These are phyloP conservation scores for Phanerotoma sp. DNA, from an alignment of 2,888 invertebrate genomes.

Conservation along the genomic window DNA sequence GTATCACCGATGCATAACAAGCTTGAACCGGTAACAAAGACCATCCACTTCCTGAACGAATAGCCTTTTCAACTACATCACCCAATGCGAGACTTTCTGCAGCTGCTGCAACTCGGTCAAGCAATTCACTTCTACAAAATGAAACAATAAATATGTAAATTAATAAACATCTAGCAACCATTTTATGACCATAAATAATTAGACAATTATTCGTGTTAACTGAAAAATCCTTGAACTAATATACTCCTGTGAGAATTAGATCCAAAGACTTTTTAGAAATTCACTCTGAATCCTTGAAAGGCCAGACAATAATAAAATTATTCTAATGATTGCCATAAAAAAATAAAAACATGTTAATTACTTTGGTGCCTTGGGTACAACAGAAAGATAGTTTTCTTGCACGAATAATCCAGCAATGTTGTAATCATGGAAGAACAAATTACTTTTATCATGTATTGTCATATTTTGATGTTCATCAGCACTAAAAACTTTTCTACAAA, in stretches of 20 bases:
- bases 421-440: slow-evolving; percentile 97
- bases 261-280: too few relatives aligned
- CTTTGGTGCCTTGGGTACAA: slow-evolving; percentile 74
- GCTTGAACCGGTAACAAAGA: slow-evolving; percentile 83
- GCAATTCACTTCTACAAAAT: slow-evolving; percentile 64
- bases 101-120: slow-evolving; percentile 73
- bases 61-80: slow-evolving; percentile 80
- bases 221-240: too few relatives aligned
- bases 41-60: slow-evolving; percentile 84
- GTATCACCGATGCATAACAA: slow-evolving; percentile 87
- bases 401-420: slow-evolving; percentile 95
- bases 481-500: slow-evolving; percentile 84
- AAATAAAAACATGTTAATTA: slow-evolving; percentile 47
- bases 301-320: too few relatives aligned
- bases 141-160: slow-evolving; percentile 25
- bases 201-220: slow-evolving; percentile 15
- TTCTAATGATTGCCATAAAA: background rate
- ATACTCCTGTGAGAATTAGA: background rate
- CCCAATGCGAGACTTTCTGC: slow-evolving; percentile 86
- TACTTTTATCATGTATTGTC: slow-evolving; percentile 79
- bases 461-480: slow-evolving; percentile 75
- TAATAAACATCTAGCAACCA: background rate
- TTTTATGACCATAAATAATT: background rate
- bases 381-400: slow-evolving; percentile 92
- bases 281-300: too few relatives aligned